Base-by-base conservation (phyloP, 2,113 vertebrate species). In the Tragelaphus buxtoni region DNA sequence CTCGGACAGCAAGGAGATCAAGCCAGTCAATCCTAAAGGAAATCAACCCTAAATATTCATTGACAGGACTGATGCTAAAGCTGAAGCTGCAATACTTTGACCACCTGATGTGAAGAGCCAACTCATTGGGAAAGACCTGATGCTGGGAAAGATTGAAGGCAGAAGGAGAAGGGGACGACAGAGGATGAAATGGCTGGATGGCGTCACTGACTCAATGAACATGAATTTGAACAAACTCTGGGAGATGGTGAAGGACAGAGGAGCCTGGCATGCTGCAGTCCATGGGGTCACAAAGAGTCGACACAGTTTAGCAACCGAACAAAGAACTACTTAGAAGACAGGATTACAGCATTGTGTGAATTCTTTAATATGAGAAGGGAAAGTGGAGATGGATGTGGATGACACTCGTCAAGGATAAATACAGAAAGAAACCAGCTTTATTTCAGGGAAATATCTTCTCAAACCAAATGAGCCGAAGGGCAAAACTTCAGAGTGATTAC, bases 391-490 rank as follows among this genome's bases (percentile, higher is more conserved):
- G 30, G 28, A 39, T 76, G 8, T 20, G 4, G 12, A 42, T 65
- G n/a, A 65, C 24, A 81, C 17, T n/a, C 7, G 35, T 6, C 51
- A 63, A 26, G 9, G 13, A 22, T 72, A 92, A 90, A 61, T 56
- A 24, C 30, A 87, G 53, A 85, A 61, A 93, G 12, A 94, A 89
- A 69, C 53, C 28, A 90, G 3, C 95, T 94, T 77, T 74, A 55
- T 79, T 96, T 92, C 53, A 92, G 20, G 8, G 86, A 90, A 92
- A 94, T 10, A 42, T 35, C 61, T 94, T 94, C 74, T 94, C 81
- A 83, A 94, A 84, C 49, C 60, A 89, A 94, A 72, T 35, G 39
- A 45, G 17, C 63, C 30, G 5, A 94, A 92, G 81, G 55, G 16
- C 26, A 74, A 49, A 61, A 18, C 30, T 49, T 90, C 61, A 87